Evolutionary conservation across 2,888 invertebrate genomes (phyloP).

Genomic region (Metalampra italica): DNA sequence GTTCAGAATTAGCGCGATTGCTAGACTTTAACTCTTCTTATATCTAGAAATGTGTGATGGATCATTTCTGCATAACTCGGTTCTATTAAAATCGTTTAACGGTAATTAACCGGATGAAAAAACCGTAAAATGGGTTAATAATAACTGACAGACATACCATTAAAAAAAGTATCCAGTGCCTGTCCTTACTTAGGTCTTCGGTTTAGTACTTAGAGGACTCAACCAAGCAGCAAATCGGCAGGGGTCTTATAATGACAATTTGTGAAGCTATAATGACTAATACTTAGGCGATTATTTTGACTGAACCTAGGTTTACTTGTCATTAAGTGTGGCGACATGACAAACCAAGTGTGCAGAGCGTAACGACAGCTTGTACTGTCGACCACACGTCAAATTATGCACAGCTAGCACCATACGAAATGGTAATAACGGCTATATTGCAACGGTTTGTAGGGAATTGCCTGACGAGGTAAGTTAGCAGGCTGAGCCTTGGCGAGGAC

Average conservation of each 20-base stretch:
- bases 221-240: constrained; percentile 44
- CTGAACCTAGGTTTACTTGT: neutral
- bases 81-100: neutral
- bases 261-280: constrained; percentile 20
- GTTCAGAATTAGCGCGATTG: too few species aligned
- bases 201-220: constrained; percentile 37
- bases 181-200: constrained; percentile 21
- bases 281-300: constrained; percentile 25
- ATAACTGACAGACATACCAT: constrained; percentile 11
- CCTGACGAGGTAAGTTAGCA: too few species aligned
- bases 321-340: constrained; percentile 1
- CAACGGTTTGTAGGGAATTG: too few species aligned
- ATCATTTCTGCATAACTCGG: too few species aligned
- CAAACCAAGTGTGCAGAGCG: too few species aligned
- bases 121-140: constrained; percentile 47
- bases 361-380: too few species aligned
- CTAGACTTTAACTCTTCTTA: too few species aligned
- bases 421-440: too few species aligned
- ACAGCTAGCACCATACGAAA: too few species aligned
- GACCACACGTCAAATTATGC: too few species aligned
- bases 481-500: too few species aligned
- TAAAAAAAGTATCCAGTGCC: constrained; percentile 19
- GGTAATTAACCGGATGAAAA: constrained; percentile 29
- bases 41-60: too few species aligned
- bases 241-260: constrained; percentile 31